A percentile compares a stretch with the other conserved stretches of the same genome.
These are phyloP conservation scores for Delichon dasypus DNA, from an alignment of 2,797 vertebrate species.

Conservation along the genomic window DNA sequence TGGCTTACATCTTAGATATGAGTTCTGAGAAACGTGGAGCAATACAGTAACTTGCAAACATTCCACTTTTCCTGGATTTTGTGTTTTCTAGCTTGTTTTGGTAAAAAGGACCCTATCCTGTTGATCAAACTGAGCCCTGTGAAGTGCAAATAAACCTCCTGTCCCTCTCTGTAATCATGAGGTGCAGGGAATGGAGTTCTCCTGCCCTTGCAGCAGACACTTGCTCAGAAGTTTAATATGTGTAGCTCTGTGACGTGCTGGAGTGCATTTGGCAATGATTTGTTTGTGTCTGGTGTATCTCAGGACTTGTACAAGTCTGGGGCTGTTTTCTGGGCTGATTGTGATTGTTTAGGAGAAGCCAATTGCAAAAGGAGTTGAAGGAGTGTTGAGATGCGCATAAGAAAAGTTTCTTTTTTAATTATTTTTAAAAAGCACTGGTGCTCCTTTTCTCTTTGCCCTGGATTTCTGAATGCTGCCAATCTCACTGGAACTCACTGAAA, in stretches of 20 bases:
- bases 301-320: background rate
- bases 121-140: background rate
- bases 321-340: background rate
- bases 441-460: background rate
- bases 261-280: background rate
- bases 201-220: background rate
- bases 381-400: background rate
- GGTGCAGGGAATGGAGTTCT: background rate
- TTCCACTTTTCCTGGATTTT: background rate
- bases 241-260: background rate
- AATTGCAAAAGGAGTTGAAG: background rate
- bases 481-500: background rate
- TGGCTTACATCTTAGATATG: background rate
- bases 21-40: background rate
- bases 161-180: accelerated
- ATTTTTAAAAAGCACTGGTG: background rate
- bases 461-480: background rate
- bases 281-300: background rate
- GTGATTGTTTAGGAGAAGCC: background rate
- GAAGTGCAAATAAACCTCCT: background rate
- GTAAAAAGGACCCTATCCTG: background rate
- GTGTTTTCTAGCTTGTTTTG: background rate
- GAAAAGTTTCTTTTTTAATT: background rate
- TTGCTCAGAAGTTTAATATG: accelerated
- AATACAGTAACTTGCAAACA: background rate